Evolutionary conservation across 2,888 invertebrate species (phyloP), one percentile per base, ranked within the genome.

Genomic region (Dicyrtoma fusca): DNA sequence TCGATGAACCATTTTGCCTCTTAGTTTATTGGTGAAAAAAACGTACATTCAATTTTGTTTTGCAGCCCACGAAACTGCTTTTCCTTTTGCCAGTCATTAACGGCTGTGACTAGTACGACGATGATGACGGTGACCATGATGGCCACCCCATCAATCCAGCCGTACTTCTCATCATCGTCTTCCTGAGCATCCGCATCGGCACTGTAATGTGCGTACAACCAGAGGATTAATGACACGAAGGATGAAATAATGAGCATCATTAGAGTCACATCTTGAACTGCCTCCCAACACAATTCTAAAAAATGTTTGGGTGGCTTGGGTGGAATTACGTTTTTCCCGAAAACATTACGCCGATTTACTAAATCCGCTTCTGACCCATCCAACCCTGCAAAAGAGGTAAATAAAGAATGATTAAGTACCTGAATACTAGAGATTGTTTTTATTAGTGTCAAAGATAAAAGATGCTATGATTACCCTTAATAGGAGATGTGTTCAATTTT

Each of bases 61-160:
- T 98, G 97, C 81, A 98, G 89, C 82, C 97, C 98, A 83, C 98
- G 91, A 87, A 99, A 99, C 88, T 99, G 98, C 86, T 95, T 90
- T 87, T 99, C 99, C 89, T 99, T 99, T 83, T 95, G 94, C 87
- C 97, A 99, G 88, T 99, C 98, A 88, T 99, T 99, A 87, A 97
- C 95, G 82, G 99, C 98, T 84, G 98, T 98, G 82, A 99, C 98
- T 86, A 99, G 88, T 80, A 99, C 98, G 85, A 99, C 97, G 84
- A 97, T 96, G 85, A 97, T 92, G 83, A 99, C 98, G 82, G 98
- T 97, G 86, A 97, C 92, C 86, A 99, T 89, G 86, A 99, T 99
- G 84, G 99, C 99, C 83, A 95, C 89, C 83, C 97, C 97, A 87
- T 99, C 99, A 84, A 99, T 99, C 98, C 98, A 99, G 81, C 96